Evolutionary conservation across 2,797 vertebrate species (phyloP).

Genomic region (Molossus alvarezi): DNA sequence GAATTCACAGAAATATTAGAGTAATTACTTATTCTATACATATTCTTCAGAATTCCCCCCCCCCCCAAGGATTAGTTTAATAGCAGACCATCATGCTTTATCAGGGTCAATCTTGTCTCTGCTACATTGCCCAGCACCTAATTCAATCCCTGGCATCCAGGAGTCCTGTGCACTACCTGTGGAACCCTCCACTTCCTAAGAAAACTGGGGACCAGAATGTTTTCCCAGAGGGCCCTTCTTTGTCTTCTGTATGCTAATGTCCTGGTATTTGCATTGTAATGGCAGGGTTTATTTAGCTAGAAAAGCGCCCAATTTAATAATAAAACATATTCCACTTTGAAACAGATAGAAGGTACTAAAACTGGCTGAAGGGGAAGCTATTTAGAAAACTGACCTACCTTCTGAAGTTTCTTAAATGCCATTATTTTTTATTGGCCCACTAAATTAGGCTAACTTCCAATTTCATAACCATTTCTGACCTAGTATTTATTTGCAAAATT

Average conservation of each 20-base stretch:
- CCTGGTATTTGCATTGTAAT: neutral
- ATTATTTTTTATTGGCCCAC: neutral
- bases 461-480: neutral
- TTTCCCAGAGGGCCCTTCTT: neutral
- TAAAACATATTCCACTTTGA: neutral
- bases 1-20: neutral
- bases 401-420: neutral
- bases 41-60: neutral
- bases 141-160: fast-evolving
- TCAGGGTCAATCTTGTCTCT: neutral
- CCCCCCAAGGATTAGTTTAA: neutral
- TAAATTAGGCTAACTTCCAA: neutral
- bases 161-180: neutral
- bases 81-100: neutral
- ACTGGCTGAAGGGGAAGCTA: neutral
- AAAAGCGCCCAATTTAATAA: neutral
- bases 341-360: neutral
- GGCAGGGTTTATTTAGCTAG: neutral
- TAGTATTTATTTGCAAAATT: neutral
- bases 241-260: neutral
- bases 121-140: neutral
- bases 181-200: neutral
- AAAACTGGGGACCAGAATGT: fast-evolving
- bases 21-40: neutral
- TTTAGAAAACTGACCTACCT: neutral